Percentiles rank a stretch among this genome's conserved stretches.
These are phyloP conservation scores for Drosophila glabriapex DNA, from an alignment of 2,888 invertebrate species.

Conservation along the genomic window DNA sequence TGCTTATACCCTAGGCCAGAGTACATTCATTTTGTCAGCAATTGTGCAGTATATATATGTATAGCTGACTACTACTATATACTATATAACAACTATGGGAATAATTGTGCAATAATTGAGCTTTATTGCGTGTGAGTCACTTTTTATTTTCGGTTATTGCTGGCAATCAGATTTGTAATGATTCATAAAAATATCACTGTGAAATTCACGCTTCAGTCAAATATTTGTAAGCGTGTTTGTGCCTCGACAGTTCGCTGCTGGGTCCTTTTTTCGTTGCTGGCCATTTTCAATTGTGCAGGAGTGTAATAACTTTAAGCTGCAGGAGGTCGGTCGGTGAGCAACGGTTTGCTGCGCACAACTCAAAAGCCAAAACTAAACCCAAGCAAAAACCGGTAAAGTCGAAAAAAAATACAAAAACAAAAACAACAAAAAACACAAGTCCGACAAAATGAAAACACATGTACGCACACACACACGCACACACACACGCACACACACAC, in stretches of 20 bases:
- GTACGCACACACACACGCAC: conserved; percentile 18
- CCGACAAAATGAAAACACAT: conserved; percentile 34
- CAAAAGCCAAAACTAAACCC: conserved; percentile 56
- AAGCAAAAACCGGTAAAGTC: conserved; percentile 54
- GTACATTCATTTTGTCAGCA: not conserved
- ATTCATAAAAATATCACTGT: not conserved
- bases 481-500: not conserved
- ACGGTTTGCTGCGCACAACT: conserved; percentile 44
- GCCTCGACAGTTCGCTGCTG: not conserved
- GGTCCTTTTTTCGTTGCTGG: not conserved
- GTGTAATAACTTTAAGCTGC: conserved; percentile 59
- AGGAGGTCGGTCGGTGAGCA: not conserved
- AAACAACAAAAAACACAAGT: conserved; percentile 20
- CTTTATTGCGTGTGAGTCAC: too few species aligned
- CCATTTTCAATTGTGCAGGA: conserved; percentile 53
- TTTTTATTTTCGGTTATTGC: not conserved
- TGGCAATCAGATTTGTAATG: not conserved
- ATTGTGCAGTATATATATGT: not conserved
- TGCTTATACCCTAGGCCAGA: not conserved
- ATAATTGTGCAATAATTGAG: not conserved
- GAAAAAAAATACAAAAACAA: not conserved
- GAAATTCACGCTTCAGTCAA: not conserved
- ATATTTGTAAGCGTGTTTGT: not conserved
- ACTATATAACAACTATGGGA: not conserved
- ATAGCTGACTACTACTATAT: not conserved